Evolutionary conservation across 2,888 invertebrate species (phyloP).

Genomic region (Mythimna albipuncta): DNA sequence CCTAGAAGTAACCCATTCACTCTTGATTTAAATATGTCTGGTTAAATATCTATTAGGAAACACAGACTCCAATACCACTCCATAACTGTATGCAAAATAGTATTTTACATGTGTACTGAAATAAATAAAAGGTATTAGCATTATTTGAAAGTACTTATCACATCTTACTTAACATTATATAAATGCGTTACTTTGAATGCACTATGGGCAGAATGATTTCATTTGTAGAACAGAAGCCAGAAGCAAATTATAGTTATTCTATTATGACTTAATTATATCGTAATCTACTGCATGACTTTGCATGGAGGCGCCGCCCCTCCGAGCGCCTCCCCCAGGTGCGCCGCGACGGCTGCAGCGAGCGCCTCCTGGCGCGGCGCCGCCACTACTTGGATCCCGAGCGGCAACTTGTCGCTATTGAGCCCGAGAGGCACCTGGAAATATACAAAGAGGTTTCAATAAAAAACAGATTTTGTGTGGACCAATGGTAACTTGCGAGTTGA

Average conservation of each 20-base stretch:
- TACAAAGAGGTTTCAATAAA: background rate
- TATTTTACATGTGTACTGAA: too few species aligned
- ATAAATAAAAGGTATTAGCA: too few species aligned
- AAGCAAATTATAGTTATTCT: constrained; percentile 15
- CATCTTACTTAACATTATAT: constrained; percentile 13
- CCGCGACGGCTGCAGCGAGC: constrained; percentile 94
- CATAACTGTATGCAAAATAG: too few species aligned
- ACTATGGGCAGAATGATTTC: background rate
- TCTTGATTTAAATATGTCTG: too few species aligned
- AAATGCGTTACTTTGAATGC: constrained; percentile 25
- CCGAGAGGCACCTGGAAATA: constrained; percentile 93
- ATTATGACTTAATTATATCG: background rate
- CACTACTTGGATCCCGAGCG: constrained; percentile 95
- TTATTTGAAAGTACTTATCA: background rate
- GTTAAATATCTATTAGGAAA: too few species aligned
- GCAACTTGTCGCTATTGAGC: constrained; percentile 92
- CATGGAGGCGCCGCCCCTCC: constrained; percentile 93
- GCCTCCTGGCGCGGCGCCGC: constrained; percentile 93
- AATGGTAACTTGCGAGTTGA: too few species aligned
- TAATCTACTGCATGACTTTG: constrained; percentile 20
- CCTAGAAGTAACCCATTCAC: too few species aligned
- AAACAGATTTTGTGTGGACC: background rate
- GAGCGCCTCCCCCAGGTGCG: constrained; percentile 92
- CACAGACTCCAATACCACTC: too few species aligned
- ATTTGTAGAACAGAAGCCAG: background rate